Percentiles rank a stretch among this genome's conserved stretches.
These are phyloP conservation scores for Adelges cooleyi DNA, from an alignment of 1,140 invertebrate genomes.

Conservation along the genomic window DNA sequence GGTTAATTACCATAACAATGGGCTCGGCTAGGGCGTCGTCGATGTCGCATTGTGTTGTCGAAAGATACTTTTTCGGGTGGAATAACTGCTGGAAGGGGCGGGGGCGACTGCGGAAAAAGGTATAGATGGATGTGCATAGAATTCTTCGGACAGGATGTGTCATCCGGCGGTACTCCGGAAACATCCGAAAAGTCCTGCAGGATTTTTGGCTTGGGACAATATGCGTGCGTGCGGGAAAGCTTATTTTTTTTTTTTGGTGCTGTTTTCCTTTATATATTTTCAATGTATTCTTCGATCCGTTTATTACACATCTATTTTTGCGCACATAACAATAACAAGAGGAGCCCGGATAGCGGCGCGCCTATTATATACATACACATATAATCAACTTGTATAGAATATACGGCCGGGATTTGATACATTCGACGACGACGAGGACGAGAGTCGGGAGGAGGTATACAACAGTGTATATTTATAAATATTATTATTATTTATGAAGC, in stretches of 20 bases:
- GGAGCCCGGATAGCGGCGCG: not conserved
- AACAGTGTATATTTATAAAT: no score
- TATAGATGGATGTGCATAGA: not conserved
- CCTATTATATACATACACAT: no score
- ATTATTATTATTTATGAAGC: constrained; percentile 14
- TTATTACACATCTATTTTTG: no score
- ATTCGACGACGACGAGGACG: no score
- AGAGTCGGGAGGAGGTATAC: no score
- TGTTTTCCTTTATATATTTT: no score
- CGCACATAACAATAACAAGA: not conserved
- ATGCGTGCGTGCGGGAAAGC: not conserved
- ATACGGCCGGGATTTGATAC: no score
- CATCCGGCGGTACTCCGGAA: constrained; percentile 16
- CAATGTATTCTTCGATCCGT: no score
- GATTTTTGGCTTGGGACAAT: constrained; percentile 20
- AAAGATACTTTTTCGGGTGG: not conserved
- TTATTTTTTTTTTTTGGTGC: not conserved
- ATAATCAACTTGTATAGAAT: no score
- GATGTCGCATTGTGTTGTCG: constrained; percentile 2
- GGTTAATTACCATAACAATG: constrained; percentile 28
- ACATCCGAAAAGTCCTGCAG: constrained; percentile 16
- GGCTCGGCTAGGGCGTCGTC: not conserved
- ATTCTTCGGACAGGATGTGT: constrained; percentile 25
- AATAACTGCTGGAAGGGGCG: not conserved
- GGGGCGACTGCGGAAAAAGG: not conserved